Evolutionary conservation across 2,113 vertebrate species (phyloP), one percentile per base, ranked within the genome.

Genomic region (Hippocampus barbouri): DNA sequence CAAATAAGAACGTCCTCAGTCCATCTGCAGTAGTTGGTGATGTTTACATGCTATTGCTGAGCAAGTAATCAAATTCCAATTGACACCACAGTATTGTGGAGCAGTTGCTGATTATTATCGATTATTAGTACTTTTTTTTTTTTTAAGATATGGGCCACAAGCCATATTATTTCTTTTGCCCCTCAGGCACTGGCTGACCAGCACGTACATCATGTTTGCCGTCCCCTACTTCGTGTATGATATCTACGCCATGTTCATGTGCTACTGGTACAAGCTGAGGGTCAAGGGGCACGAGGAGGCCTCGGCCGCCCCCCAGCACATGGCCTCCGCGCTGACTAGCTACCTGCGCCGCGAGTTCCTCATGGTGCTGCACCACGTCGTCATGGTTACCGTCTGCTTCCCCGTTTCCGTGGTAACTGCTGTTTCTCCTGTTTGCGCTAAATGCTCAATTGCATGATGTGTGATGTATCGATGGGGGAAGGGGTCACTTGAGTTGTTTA

Each of bases 191-290:
- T 97, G 95, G 95, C 89, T 97, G 51, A 94, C 95, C 2, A 93
- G 92, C 53, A 76, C 87, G 57, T 97, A 97, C 90, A 96, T 96
- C 23, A 87, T 94, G 53, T 97, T 97, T 12, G 95, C 95, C 0
- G 93, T 96, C 41, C 95, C 95, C 75, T 97, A 97, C 89, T 97
- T 97, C 67, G 91, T 94, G 62, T 97, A 96, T 0, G 95, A 97
- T 77, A 93, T 96, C 90, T 96, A 96, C 1, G 95, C 95, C 75
- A 97, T 97, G 95, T 97, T 95, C 87, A 92, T 96, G 87, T 96
- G 95, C 80, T 94, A 97, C 82, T 93, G 94, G 94, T 93, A 96
- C 92, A 96, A 94, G 84, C 86, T 94, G 3, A 91, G 89, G 80
- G 92, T 96, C 87, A 96, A 95, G 87, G 95, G 94, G 4, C 95